Evolutionary conservation across 2,113 vertebrate species (phyloP).

Genomic region (Sebastes fasciatus): DNA sequence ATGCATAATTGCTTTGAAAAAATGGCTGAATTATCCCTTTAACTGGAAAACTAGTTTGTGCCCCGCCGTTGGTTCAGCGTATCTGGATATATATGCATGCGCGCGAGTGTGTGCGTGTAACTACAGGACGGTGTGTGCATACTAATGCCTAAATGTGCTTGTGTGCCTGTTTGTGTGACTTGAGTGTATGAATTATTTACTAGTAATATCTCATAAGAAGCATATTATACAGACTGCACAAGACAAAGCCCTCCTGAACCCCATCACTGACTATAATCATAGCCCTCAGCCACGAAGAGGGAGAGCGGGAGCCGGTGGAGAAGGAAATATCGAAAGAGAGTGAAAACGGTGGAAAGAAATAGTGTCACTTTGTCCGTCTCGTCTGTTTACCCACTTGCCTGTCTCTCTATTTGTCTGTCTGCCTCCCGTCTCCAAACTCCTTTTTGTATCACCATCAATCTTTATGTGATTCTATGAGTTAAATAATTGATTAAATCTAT

Average conservation of each 20-base stretch:
- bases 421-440: background rate
- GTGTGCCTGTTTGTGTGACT: conserved; percentile 59
- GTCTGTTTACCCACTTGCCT: conserved; percentile 2
- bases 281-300: conserved; percentile 43
- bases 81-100: conserved; percentile 1
- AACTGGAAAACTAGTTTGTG: conserved; percentile 55
- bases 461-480: conserved; percentile 1
- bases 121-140: conserved; percentile 20
- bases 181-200: conserved; percentile 75
- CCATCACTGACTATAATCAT: conserved; percentile 70
- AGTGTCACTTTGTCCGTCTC: conserved; percentile 2
- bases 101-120: background rate
- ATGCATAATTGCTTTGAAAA: conserved; percentile 55
- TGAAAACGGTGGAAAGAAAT: conserved; percentile 10
- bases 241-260: conserved; percentile 72
- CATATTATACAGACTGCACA: conserved; percentile 67
- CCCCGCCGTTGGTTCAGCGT: background rate
- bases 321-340: conserved; percentile 45
- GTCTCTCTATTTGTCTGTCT: conserved; percentile 13
- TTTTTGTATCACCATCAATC: background rate
- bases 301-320: background rate
- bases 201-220: conserved; percentile 72
- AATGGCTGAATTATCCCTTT: conserved; percentile 61
- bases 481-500: conserved; percentile 13
- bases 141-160: conserved; percentile 40